Percentiles rank a stretch among this genome's conserved stretches.
These are phyloP conservation scores for Pseudorasbora parva DNA, from an alignment of 2,113 vertebrate genomes.

Conservation along the genomic window DNA sequence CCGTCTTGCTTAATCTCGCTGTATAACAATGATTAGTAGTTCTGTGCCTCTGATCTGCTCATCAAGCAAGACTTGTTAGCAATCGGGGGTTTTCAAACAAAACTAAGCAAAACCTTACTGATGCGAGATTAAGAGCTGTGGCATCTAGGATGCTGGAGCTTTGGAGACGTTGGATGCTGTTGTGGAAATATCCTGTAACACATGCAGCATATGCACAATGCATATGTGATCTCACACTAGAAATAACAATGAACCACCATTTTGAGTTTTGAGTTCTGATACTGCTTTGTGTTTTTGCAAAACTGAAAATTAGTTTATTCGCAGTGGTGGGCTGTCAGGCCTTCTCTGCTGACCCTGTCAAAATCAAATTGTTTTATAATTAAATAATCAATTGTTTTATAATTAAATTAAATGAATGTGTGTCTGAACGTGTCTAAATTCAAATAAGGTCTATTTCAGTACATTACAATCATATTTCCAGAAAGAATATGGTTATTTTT, in stretches of 20 bases:
- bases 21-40: too few relatives aligned
- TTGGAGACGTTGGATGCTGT: slow-evolving; percentile 60
- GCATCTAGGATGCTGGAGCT: slow-evolving; percentile 70
- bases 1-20: too few relatives aligned
- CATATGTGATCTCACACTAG: slow-evolving; percentile 63
- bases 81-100: neutral
- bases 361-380: too few relatives aligned
- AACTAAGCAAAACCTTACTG: slow-evolving; percentile 31
- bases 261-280: slow-evolving; percentile 60
- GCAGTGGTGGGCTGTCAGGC: too few relatives aligned
- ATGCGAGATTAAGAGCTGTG: slow-evolving; percentile 59
- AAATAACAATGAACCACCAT: slow-evolving; percentile 64
- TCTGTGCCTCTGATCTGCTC: neutral
- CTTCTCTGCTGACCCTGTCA: too few relatives aligned
- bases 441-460: too few relatives aligned
- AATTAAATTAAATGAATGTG: too few relatives aligned
- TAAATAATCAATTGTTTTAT: too few relatives aligned
- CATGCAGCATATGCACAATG: slow-evolving; percentile 55
- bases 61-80: neutral
- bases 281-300: slow-evolving; percentile 8
- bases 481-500: too few relatives aligned
- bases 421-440: too few relatives aligned
- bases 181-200: slow-evolving; percentile 64
- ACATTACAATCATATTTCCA: too few relatives aligned
- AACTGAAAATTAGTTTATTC: too few relatives aligned